phyloP scores from a whole-genome alignment of 2,797 vertebrate genomes.

The Gymnoscopelus braueri region DNA sequence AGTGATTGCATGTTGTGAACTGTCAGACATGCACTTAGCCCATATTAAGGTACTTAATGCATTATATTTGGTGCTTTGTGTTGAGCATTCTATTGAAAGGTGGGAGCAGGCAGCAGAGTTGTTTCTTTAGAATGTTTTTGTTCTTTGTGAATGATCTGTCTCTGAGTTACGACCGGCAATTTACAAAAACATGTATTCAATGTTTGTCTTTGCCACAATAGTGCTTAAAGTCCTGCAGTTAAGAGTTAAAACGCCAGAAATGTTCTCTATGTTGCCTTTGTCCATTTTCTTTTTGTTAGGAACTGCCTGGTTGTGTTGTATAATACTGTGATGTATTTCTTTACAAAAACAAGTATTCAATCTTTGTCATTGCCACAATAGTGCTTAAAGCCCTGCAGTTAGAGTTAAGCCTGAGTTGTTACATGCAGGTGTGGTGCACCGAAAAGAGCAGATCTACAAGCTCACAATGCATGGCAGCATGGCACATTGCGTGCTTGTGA shows the following conservation, averaged over 20 bases:
- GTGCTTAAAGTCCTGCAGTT: neutral
- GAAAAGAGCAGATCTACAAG: too few relatives aligned
- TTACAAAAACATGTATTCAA: slow-evolving; percentile 34
- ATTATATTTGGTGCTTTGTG: slow-evolving; percentile 32
- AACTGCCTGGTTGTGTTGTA: too few relatives aligned
- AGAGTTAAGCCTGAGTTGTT: too few relatives aligned
- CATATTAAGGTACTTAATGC: slow-evolving; percentile 37
- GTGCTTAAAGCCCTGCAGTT: neutral
- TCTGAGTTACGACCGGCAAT: neutral
- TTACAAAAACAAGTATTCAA: slow-evolving; percentile 34
- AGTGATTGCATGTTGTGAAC: slow-evolving; percentile 33
- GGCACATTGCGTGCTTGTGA: too few relatives aligned
- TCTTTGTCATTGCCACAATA: slow-evolving; percentile 32
- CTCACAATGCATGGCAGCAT: too few relatives aligned
- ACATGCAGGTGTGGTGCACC: too few relatives aligned
- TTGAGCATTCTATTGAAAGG: slow-evolving; percentile 6
- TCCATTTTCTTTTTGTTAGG: too few relatives aligned
- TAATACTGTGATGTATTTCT: slow-evolving; percentile 1
- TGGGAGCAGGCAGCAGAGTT: too few relatives aligned
- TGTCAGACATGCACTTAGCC: slow-evolving; percentile 53
- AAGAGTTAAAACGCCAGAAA: too few relatives aligned
- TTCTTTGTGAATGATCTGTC: too few relatives aligned
- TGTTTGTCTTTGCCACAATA: slow-evolving; percentile 34
- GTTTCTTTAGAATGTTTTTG: too few relatives aligned
- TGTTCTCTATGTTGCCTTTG: too few relatives aligned